A percentile compares a stretch with the other conserved stretches of the same genome.
Evolutionary conservation across 2,113 vertebrate genomes (phyloP).

Genomic region (Neolamprologus toae): DNA sequence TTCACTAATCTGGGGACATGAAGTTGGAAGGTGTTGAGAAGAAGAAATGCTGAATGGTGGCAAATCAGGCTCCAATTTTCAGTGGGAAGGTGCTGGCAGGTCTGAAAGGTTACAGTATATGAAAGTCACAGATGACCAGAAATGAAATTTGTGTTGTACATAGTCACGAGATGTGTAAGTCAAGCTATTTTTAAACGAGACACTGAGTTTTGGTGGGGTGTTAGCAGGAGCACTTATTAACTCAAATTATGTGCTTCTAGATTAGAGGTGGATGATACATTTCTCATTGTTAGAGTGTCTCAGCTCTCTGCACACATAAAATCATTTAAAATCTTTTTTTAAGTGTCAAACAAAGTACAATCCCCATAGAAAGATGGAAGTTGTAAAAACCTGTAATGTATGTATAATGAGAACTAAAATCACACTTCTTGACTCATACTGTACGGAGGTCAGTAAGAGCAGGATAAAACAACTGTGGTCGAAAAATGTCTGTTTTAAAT

Average conservation of each 20-base stretch:
- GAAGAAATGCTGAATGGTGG: neutral
- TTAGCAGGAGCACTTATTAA: neutral
- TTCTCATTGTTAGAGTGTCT: neutral
- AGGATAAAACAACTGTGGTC: neutral
- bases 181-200: neutral
- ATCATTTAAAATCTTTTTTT: neutral
- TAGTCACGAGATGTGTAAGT: neutral
- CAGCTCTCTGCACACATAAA: neutral
- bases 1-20: neutral
- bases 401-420: neutral
- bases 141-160: neutral
- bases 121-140: neutral
- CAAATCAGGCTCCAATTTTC: neutral
- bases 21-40: neutral
- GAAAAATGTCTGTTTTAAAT: neutral
- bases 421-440: neutral
- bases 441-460: neutral
- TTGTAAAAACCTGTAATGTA: neutral
- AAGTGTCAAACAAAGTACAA: neutral
- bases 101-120: neutral
- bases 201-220: fast-evolving
- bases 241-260: neutral
- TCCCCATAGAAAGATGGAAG: neutral
- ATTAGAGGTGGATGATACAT: neutral
- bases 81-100: neutral